Base-by-base conservation (phyloP, 2,113 vertebrate genomes). In the Eurystomus gularis region DNA sequence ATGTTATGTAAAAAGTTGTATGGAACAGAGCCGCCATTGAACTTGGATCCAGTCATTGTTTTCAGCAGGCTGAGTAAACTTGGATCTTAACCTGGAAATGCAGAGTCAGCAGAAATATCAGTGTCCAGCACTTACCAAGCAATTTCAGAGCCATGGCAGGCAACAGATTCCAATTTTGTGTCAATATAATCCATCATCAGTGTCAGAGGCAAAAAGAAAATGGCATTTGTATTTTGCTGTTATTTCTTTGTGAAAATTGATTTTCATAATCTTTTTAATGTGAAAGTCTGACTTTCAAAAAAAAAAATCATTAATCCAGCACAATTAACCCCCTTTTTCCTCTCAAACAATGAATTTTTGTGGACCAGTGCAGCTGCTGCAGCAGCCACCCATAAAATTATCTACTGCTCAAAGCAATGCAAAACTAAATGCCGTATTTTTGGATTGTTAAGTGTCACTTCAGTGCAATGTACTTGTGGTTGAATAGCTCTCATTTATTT, bases 371-470 rank as follows among this genome's bases (percentile, higher is more conserved):
- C 95, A 96, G 96, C 94, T 96, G 96, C 78, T 91, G 86, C 93
- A 81, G 82, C 90, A 95, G 55, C 79, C 90, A 82, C 90, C 61
- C 68, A 54, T 48, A 49, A 82, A 94, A 97, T 96, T 86, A 90
- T 93, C 88, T 82, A 20, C 49, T 79, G 90, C 92, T 92, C 37
- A 72, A 88, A 94, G 82, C 93, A 86, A 95, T 69, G 92, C 90
- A 94, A 82, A 94, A 92, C 92, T 91, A 93, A 96, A 96, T 93
- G 94, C 84, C 85, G 15, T 95, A 94, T 96, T 97, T 95, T 94
- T 94, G 95, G 95, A 46, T 79, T 91, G 93, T 91, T 87, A 69
- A 97, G 96, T 90, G 78, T 96, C 96, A 96, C 95, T 97, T 96
- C 89, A 96, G 61, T 93, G 94, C 92, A 96, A 95, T 90, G 80